phyloP scores from a whole-genome alignment of 2,113 vertebrate genomes.

The Thermophis baileyi region DNA sequence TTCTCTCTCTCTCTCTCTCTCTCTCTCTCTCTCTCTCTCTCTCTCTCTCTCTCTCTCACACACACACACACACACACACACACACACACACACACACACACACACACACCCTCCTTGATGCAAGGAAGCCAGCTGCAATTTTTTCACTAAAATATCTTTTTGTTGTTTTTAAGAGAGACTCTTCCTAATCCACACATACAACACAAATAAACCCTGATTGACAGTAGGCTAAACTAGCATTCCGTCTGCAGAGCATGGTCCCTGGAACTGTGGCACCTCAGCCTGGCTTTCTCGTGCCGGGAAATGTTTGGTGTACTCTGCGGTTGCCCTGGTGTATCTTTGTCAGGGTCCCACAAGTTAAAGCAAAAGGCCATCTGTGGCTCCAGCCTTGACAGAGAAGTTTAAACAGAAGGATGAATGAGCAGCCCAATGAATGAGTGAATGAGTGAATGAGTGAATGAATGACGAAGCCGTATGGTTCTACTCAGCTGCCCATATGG shows the following conservation, averaged over 20 bases:
- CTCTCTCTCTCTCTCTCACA: too few relatives aligned
- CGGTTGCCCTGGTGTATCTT: slow-evolving; percentile 58
- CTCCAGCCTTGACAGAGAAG: slow-evolving; percentile 65
- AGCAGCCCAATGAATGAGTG: slow-evolving; percentile 66
- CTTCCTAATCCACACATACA: not conserved
- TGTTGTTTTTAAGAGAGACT: not conserved
- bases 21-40: too few relatives aligned
- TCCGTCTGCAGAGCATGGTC: not conserved
- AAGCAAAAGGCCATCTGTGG: slow-evolving; percentile 71
- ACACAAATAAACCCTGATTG: not conserved
- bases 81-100: too few relatives aligned
- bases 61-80: too few relatives aligned
- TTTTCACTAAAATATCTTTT: not conserved
- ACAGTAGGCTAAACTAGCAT: not conserved
- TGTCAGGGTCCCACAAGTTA: slow-evolving; percentile 58
- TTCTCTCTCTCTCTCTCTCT: too few relatives aligned
- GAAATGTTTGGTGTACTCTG: slow-evolving; percentile 62
- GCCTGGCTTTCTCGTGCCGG: slow-evolving; percentile 51
- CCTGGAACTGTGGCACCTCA: slow-evolving; percentile 29
- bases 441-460: slow-evolving; percentile 68
- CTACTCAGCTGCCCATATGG: slow-evolving; percentile 56
- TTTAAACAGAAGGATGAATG: slow-evolving; percentile 72
- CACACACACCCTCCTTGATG: not conserved
- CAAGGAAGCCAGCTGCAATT: not conserved
- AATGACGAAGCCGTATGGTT: slow-evolving; percentile 69